Conservation (phyloP, 2,888 invertebrate species). For the Drosophila longiperda region DNA sequence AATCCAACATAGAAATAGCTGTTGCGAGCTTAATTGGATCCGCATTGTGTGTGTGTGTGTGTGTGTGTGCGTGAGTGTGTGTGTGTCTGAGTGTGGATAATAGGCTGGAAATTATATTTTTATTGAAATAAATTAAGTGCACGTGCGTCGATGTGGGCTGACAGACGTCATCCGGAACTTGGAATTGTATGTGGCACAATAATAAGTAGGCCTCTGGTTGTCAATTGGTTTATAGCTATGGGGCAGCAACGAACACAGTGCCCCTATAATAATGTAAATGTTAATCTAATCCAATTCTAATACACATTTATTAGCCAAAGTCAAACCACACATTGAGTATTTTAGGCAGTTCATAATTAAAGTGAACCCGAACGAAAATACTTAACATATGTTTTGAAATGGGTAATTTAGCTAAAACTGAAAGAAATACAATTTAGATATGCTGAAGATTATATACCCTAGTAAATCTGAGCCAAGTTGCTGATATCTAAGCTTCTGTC, state of each 20-base stretch:
- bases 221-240: slow-evolving; percentile 39
- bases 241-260: slow-evolving; percentile 17
- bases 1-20: slow-evolving; percentile 40
- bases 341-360: slow-evolving; percentile 2
- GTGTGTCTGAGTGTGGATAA: slow-evolving; percentile 61
- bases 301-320: slow-evolving; percentile 5
- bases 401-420: background rate
- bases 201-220: slow-evolving; percentile 12
- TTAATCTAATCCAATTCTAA: slow-evolving; percentile 69
- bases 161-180: slow-evolving; percentile 11
- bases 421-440: background rate
- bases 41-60: slow-evolving; percentile 48
- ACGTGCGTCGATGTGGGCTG: slow-evolving; percentile 76
- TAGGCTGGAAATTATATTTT: slow-evolving; percentile 76
- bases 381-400: background rate
- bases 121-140: slow-evolving; percentile 81
- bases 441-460: background rate
- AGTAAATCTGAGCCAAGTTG: background rate
- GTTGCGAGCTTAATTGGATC: slow-evolving; percentile 68
- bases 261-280: slow-evolving; percentile 65
- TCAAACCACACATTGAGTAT: background rate
- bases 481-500: background rate
- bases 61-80: slow-evolving; percentile 21
- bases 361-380: background rate
- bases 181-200: slow-evolving; percentile 4